phyloP scores from a whole-genome alignment of 1,140 invertebrate species.

The Ceratosolen fusciceps region DNA sequence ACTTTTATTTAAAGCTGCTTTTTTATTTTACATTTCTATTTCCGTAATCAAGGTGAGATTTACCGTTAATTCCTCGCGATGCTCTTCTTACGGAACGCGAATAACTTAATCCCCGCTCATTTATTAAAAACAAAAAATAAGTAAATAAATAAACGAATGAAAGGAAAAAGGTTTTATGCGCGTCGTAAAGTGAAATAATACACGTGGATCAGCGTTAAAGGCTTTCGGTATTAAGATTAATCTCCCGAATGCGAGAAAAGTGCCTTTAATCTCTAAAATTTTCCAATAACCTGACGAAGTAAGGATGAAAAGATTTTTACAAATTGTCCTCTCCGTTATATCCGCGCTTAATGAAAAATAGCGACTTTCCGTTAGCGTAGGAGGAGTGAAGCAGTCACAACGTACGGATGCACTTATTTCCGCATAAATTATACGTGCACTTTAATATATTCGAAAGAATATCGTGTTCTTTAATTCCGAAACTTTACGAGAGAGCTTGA shows the following conservation, averaged over 20 bases:
- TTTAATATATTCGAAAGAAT: too few species aligned
- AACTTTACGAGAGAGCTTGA: background rate
- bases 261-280: background rate
- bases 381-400: too few species aligned
- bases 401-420: too few species aligned
- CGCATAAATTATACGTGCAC: too few species aligned
- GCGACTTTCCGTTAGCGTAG: too few species aligned
- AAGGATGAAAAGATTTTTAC: too few species aligned
- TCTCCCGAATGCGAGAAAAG: background rate
- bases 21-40: slow-evolving; percentile 4
- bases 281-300: background rate
- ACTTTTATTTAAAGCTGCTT: background rate
- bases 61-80: background rate
- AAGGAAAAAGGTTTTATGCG: background rate
- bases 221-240: background rate
- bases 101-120: background rate
- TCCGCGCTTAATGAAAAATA: too few species aligned
- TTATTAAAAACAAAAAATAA: too few species aligned
- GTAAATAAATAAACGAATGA: too few species aligned
- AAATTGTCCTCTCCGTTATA: too few species aligned
- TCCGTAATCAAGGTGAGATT: slow-evolving; percentile 7
- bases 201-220: background rate
- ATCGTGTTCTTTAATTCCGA: background rate
- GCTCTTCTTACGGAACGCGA: background rate
- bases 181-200: background rate